Percentiles rank a stretch among this genome's conserved stretches.
Conservation (phyloP, 2,888 invertebrate species). For the Nomada ruficornis region DNA sequence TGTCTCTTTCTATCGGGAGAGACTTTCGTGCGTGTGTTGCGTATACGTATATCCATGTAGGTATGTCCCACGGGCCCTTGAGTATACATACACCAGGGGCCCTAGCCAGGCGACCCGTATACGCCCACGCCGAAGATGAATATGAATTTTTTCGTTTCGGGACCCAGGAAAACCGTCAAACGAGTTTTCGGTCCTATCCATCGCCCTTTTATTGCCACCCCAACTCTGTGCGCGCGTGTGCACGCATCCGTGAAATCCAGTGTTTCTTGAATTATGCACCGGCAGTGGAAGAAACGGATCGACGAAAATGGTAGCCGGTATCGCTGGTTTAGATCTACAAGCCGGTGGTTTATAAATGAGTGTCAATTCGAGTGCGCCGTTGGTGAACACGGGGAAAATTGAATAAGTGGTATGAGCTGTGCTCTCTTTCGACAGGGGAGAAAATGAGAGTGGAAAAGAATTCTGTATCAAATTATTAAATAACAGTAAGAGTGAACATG, state of each 20-base stretch:
- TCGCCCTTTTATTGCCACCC: constrained; percentile 61
- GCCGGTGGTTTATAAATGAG: neutral
- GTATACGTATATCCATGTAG: constrained; percentile 3
- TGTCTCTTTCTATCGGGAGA: constrained; percentile 35
- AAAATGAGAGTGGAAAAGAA: no score
- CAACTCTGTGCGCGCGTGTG: constrained; percentile 30
- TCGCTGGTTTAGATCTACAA: neutral
- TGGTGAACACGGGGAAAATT: neutral
- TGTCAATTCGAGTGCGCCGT: neutral
- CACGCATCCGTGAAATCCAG: constrained; percentile 61
- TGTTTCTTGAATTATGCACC: constrained; percentile 54
- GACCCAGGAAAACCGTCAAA: constrained; percentile 68
- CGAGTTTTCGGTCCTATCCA: constrained; percentile 50
- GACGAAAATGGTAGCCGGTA: constrained; percentile 7
- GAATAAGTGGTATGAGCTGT: neutral
- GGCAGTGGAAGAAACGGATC: neutral
- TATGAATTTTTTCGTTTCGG: constrained; percentile 68
- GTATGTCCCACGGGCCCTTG: neutral
- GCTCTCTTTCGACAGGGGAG: neutral
- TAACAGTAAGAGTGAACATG: no score
- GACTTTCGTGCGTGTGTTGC: neutral
- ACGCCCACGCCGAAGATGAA: constrained; percentile 70
- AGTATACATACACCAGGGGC: constrained; percentile 32
- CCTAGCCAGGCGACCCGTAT: constrained; percentile 44
- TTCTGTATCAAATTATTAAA: no score